A percentile compares a stretch with the other conserved stretches of the same genome.
Evolutionary conservation across 2,113 vertebrate species (phyloP).

Genomic region (Hirundichthys speculiger): DNA sequence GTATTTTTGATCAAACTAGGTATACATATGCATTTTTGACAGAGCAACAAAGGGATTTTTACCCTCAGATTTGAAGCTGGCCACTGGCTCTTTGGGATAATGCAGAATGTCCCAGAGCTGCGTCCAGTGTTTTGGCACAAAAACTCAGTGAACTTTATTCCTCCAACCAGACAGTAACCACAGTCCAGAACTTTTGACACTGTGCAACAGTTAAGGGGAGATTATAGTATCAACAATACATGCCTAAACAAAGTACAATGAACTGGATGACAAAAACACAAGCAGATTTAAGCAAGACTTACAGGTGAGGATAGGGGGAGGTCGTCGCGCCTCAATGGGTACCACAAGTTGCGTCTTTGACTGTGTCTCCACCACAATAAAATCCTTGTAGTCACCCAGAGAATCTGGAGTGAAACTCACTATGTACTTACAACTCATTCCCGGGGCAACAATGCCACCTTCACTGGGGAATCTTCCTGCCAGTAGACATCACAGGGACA

Average conservation of each 20-base stretch:
- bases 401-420: conserved; percentile 90
- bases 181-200: conserved; percentile 88
- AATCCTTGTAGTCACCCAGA: conserved; percentile 87
- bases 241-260: neutral
- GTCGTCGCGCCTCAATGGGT: conserved; percentile 83
- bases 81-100: conserved; percentile 86
- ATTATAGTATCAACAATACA: neutral
- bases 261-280: no score
- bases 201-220: conserved; percentile 46
- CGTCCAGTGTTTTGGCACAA: conserved; percentile 87
- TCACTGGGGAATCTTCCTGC: conserved; percentile 92
- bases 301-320: conserved; percentile 89
- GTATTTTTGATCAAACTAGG: neutral
- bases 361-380: conserved; percentile 87
- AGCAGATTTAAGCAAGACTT: conserved; percentile 59
- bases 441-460: conserved; percentile 90
- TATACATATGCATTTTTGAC: neutral
- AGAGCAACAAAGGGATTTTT: conserved; percentile 29
- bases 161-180: conserved; percentile 90
- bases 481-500: neutral
- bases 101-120: conserved; percentile 85
- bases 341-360: conserved; percentile 82
- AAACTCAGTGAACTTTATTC: conserved; percentile 80
- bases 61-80: conserved; percentile 84
- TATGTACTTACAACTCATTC: conserved; percentile 90